Base-by-base conservation (phyloP, 2,888 invertebrate species). In the Ceriagrion tenellum region DNA sequence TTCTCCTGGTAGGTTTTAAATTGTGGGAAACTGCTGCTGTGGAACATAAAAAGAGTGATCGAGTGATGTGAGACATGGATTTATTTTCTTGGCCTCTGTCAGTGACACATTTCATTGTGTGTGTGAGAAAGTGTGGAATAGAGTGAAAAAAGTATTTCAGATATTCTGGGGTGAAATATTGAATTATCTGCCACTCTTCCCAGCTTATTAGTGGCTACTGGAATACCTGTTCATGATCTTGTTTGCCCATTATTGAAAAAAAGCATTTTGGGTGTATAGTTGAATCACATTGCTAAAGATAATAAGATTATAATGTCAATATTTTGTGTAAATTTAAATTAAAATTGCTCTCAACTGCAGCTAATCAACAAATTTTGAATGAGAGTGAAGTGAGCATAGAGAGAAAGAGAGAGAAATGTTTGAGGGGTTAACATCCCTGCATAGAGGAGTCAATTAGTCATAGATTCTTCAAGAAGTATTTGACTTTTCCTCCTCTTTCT, bases 1-100 rank as follows among this genome's bases (percentile, higher is more conserved):
- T 91, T 69, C 59, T 91, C 90, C 93, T 63, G 47, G 63, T 93
- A 93, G 74, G 93, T 93, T 63, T 93, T 69, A 93, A 59, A 93
- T 69, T 47, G 40, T 35, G 93, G 93, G 93, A 93, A 69, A 47
- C 89, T 74, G 93, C 93, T 63, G 69, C 59, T 69, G 93, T 93
- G 93, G 93, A 93, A n/a, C 63, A 81, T 81, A 35, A 35, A 69
- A 47, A 69, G 69, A 93, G 93, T 93, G 89, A 89, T 89, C 55
- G 26, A 89, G 93, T 93, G 93, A 93, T 93, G 93, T 93, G 93
- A 69, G 69, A 69, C 63, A 74, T 63, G 47, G 89, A 89, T 93
- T 93, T 93, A 93, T 93, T 93, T 93, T 93, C 93, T 93, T 93
- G 93, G 93, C 93, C 93, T 93, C 93, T 69, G 91, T 91, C 63